A percentile compares a stretch with the other conserved stretches of the same genome.
These are phyloP conservation scores for Harpegnathos saltator DNA, from an alignment of 1,140 invertebrate species.

Conservation along the genomic window DNA sequence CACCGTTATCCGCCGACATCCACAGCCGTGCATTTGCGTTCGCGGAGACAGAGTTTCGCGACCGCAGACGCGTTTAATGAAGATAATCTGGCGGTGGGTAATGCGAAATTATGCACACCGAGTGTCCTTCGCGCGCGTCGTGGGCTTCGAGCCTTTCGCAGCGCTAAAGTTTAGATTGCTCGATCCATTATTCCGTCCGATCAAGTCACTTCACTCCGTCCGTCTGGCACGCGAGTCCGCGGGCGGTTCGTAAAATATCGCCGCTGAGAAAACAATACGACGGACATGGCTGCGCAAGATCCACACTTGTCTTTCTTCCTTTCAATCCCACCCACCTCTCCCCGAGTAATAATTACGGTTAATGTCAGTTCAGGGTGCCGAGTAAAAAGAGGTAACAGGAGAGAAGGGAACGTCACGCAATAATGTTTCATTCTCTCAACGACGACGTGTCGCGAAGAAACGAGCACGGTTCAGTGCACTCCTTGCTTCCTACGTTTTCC, in stretches of 20 bases:
- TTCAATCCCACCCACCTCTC: too few species aligned
- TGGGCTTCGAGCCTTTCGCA: slow-evolving; percentile 1
- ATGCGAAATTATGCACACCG: slow-evolving; percentile 16
- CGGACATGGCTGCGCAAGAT: not conserved
- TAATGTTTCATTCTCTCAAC: too few species aligned
- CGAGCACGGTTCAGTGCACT: too few species aligned
- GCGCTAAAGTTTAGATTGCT: slow-evolving; percentile 19
- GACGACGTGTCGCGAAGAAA: too few species aligned
- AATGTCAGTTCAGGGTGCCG: too few species aligned
- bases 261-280: too few species aligned
- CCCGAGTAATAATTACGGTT: too few species aligned
- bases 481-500: too few species aligned
- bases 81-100: slow-evolving; percentile 34
- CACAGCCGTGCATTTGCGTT: not conserved
- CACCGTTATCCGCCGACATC: slow-evolving; percentile 6
- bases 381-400: too few species aligned
- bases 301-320: too few species aligned
- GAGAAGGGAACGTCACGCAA: too few species aligned
- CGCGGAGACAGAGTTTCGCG: slow-evolving; percentile 6
- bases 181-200: slow-evolving; percentile 27
- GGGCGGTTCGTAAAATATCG: not conserved
- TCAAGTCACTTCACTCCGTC: not conserved
- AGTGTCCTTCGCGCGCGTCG: slow-evolving; percentile 1
- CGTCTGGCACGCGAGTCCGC: not conserved
- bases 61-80: slow-evolving; percentile 28